Percentiles rank a stretch among this genome's conserved stretches.
Evolutionary conservation across 2,888 invertebrate species (phyloP).

Genomic region (Erynnis tages): DNA sequence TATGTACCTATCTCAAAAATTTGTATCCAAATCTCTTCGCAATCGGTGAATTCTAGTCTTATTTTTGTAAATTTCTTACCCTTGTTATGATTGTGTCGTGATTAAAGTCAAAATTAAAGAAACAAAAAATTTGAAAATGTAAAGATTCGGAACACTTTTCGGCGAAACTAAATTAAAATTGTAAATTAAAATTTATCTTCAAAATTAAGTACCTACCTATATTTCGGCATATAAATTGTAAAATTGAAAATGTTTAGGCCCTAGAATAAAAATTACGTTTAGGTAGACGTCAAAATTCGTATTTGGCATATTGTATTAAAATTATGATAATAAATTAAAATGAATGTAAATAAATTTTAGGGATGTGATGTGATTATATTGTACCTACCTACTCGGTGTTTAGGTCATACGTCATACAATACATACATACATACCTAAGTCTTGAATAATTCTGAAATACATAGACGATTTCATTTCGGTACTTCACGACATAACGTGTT

Average conservation of each 20-base stretch:
- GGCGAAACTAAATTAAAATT: slow-evolving; percentile 45
- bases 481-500: slow-evolving; percentile 47
- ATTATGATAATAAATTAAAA: slow-evolving; percentile 37
- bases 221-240: slow-evolving; percentile 71
- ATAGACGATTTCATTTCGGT: slow-evolving; percentile 30
- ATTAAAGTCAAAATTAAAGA: slow-evolving; percentile 32
- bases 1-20: slow-evolving; percentile 25
- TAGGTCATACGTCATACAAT: slow-evolving; percentile 37
- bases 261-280: slow-evolving; percentile 58
- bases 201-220: slow-evolving; percentile 58
- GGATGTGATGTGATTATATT: slow-evolving; percentile 67
- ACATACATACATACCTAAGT: slow-evolving; percentile 24
- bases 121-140: slow-evolving; percentile 34
- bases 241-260: slow-evolving; percentile 66
- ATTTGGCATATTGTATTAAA: slow-evolving; percentile 71
- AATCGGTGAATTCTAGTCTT: slow-evolving; percentile 78
- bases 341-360: slow-evolving; percentile 71
- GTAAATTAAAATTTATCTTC: slow-evolving; percentile 47
- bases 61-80: slow-evolving; percentile 49
- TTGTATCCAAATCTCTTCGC: slow-evolving; percentile 35
- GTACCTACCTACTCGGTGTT: slow-evolving; percentile 66
- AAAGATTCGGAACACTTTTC: slow-evolving; percentile 43
- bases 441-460: slow-evolving; percentile 30
- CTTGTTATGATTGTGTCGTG: slow-evolving; percentile 43
- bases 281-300: slow-evolving; percentile 73